Percentiles rank a stretch among this genome's conserved stretches.
Conservation (phyloP, 2,888 invertebrate species). For the Himalopsyche japonica region DNA sequence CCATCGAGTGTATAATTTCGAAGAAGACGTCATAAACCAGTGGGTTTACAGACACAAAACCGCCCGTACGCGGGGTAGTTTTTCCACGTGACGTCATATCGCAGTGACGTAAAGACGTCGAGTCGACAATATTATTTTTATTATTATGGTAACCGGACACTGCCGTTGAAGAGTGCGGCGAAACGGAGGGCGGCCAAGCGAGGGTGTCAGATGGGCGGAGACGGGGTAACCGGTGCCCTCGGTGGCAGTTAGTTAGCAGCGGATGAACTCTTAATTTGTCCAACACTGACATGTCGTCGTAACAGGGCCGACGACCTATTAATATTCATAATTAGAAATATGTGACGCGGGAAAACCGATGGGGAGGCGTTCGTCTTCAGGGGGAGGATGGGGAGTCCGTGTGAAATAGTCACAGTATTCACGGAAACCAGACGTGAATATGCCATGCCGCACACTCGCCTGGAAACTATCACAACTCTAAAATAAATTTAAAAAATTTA, state of each 20-base stretch:
- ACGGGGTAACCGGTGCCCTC: not conserved
- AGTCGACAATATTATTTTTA: not conserved
- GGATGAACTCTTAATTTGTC: conserved; percentile 20
- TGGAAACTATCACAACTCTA: too few relatives aligned
- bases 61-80: not conserved
- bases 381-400: too few relatives aligned
- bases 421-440: too few relatives aligned
- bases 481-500: too few relatives aligned
- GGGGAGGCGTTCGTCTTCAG: not conserved
- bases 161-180: not conserved
- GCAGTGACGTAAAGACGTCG: not conserved
- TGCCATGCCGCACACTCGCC: too few relatives aligned
- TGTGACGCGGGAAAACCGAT: not conserved
- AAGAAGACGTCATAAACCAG: not conserved
- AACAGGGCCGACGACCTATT: conserved; percentile 9
- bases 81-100: not conserved
- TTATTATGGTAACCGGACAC: not conserved
- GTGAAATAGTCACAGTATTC: too few relatives aligned
- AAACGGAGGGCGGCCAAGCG: not conserved
- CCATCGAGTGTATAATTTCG: not conserved
- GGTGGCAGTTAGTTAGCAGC: conserved; percentile 8
- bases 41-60: not conserved
- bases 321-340: conserved; percentile 21
- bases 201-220: not conserved
- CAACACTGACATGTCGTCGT: conserved; percentile 7